Evolutionary conservation across 2,113 vertebrate species (phyloP).

Genomic region (Variabilichromis moorii): DNA sequence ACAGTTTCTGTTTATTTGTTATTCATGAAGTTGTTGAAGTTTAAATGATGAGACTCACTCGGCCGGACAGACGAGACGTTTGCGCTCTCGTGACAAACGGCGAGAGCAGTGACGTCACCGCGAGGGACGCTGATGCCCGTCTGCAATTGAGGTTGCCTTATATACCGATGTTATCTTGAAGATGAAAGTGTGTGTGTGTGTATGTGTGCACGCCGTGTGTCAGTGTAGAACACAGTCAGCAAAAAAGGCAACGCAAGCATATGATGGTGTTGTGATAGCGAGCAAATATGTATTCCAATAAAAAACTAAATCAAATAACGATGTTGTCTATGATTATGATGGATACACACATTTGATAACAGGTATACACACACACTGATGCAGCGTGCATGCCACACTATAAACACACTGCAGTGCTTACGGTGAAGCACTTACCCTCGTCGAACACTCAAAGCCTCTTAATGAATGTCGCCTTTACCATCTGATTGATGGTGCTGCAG

Average conservation of each 20-base stretch:
- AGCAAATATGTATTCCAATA: constrained; percentile 48
- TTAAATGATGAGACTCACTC: background rate
- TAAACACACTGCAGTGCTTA: background rate
- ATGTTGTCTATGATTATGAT: background rate
- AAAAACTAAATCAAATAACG: constrained; percentile 7
- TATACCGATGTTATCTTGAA: constrained; percentile 9
- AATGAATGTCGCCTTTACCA: background rate
- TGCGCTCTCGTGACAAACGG: background rate
- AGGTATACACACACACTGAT: background rate
- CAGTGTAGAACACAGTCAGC: background rate
- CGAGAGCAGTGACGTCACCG: background rate
- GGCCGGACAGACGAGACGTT: background rate
- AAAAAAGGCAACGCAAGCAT: background rate
- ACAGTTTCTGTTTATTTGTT: background rate
- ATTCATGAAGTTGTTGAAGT: background rate
- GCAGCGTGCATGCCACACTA: background rate
- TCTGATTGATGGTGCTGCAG: constrained; percentile 11
- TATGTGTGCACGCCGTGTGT: background rate
- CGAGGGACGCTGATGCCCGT: background rate
- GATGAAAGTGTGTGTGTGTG: background rate
- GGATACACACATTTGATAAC: background rate
- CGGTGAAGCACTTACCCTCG: background rate
- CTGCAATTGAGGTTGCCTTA: background rate
- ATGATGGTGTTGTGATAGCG: constrained; percentile 2
- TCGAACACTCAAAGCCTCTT: background rate